Conservation (phyloP, 2,797 vertebrate genomes). For the Crax fasciolata region DNA sequence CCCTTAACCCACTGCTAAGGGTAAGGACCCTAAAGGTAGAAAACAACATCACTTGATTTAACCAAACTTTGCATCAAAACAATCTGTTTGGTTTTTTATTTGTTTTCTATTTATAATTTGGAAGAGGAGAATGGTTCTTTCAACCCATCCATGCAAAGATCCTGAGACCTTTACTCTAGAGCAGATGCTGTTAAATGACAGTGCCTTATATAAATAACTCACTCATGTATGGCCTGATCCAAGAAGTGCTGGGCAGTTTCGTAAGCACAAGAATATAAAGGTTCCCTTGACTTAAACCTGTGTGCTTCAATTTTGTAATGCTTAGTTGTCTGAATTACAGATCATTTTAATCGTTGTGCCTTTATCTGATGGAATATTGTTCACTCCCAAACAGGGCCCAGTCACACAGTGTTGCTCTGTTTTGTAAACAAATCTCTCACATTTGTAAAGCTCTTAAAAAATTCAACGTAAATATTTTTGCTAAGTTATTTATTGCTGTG, state of each 20-base stretch:
- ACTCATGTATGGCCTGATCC: background rate
- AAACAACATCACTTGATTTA: background rate
- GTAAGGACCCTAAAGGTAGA: background rate
- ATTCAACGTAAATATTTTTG: background rate
- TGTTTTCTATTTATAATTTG: background rate
- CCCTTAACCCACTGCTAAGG: background rate
- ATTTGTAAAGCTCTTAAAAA: slow-evolving; percentile 42
- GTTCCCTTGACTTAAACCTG: background rate
- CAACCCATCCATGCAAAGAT: background rate
- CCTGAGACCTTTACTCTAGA: background rate
- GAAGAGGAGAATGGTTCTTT: background rate
- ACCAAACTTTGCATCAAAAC: background rate
- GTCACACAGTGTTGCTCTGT: background rate
- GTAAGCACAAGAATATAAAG: background rate
- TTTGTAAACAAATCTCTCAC: slow-evolving; percentile 36
- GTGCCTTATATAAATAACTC: background rate
- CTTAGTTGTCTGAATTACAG: background rate
- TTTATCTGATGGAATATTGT: background rate
- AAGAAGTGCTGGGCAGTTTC: background rate
- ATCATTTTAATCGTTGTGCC: background rate
- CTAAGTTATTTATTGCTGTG: slow-evolving; percentile 7
- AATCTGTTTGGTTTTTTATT: background rate
- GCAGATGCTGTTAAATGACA: background rate
- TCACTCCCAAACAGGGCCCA: background rate
- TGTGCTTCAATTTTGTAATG: background rate